Evolutionary conservation across 1,140 invertebrate genomes (phyloP).

Genomic region (Diabrotica undecimpunctata): DNA sequence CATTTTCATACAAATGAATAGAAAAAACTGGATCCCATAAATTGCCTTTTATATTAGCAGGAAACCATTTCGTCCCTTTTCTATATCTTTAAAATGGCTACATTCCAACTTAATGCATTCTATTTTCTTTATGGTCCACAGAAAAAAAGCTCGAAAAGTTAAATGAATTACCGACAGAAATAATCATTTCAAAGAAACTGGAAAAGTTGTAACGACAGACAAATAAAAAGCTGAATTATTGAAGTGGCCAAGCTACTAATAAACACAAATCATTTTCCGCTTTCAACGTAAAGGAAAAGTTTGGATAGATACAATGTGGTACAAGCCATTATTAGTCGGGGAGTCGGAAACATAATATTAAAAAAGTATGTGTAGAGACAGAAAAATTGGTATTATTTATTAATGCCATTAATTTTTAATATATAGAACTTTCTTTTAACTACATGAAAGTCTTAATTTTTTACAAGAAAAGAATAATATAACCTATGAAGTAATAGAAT

Average conservation of each 20-base stretch:
- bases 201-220: background rate
- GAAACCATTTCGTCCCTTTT: slow-evolving; percentile 2
- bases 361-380: too few relatives aligned
- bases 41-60: background rate
- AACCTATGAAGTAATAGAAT: too few relatives aligned
- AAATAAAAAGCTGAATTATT: slow-evolving; percentile 3
- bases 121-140: background rate
- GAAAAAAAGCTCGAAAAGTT: background rate
- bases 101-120: background rate
- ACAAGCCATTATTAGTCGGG: too few relatives aligned
- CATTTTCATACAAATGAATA: background rate
- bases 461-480: too few relatives aligned
- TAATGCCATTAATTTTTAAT: too few relatives aligned
- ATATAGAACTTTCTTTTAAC: too few relatives aligned
- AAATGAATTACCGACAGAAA: background rate
- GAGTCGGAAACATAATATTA: too few relatives aligned
- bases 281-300: too few relatives aligned
- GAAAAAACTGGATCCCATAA: background rate
- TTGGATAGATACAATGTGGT: too few relatives aligned
- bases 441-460: too few relatives aligned
- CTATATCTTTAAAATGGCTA: background rate
- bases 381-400: too few relatives aligned
- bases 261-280: background rate
- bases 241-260: background rate
- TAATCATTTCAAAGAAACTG: background rate